A percentile compares a stretch with the other conserved stretches of the same genome.
Evolutionary conservation across 1,140 invertebrate genomes (phyloP).

Genomic region (Diorhabda sublineata): DNA sequence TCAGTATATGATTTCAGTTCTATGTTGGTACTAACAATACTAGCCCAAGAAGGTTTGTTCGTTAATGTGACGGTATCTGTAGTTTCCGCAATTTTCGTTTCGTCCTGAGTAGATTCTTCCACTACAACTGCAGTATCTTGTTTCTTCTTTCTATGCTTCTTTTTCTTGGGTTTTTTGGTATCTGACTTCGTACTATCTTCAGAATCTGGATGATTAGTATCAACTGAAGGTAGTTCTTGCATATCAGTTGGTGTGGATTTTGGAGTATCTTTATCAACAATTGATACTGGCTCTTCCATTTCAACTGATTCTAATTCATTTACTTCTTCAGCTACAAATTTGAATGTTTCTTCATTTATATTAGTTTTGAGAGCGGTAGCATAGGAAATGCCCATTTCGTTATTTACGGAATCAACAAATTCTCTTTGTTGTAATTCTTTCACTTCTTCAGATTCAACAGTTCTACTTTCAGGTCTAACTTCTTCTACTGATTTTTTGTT

Average conservation of each 20-base stretch:
- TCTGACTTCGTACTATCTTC: constrained; percentile 3
- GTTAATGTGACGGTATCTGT: neutral
- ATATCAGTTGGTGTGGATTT: too few relatives aligned
- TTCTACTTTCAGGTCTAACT: neutral
- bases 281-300: too few relatives aligned
- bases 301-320: neutral
- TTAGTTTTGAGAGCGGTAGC: neutral
- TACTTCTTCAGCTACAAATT: neutral
- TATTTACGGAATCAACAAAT: neutral
- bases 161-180: constrained; percentile 9
- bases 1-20: neutral
- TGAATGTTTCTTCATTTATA: neutral
- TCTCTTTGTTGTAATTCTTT: neutral
- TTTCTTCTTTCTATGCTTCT: constrained; percentile 20
- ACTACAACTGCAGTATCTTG: neutral
- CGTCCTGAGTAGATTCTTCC: neutral
- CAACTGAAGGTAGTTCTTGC: too few relatives aligned
- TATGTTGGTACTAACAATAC: constrained; percentile 6
- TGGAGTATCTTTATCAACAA: too few relatives aligned
- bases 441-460: neutral
- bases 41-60: constrained; percentile 8
- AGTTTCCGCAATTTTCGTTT: neutral
- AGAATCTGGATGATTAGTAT: neutral
- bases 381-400: neutral
- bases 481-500: neutral